Percentiles rank a stretch among this genome's conserved stretches.
Evolutionary conservation across 2,888 invertebrate species (phyloP).

Genomic region (Galerucella nymphaeae): DNA sequence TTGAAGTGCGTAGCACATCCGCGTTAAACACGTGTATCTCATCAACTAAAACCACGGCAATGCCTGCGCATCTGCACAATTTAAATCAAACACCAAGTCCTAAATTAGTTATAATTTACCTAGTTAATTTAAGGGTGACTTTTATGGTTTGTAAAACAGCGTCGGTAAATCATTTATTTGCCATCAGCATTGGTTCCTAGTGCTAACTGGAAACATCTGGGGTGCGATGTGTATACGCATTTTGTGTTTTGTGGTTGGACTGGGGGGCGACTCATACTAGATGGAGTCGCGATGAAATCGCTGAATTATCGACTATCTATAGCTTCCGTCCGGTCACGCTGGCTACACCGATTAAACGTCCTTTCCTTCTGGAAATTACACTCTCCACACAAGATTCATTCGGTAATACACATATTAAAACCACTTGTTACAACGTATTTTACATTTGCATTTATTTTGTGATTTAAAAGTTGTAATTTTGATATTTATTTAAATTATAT

Average conservation of each 20-base stretch:
- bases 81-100: conserved; percentile 46
- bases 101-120: conserved; percentile 52
- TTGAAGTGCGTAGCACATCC: conserved; percentile 19
- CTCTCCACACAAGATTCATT: conserved; percentile 16
- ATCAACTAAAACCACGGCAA: conserved; percentile 50
- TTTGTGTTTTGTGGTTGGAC: conserved; percentile 50
- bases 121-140: conserved; percentile 52
- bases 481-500: no score
- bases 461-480: no score
- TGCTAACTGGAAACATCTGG: conserved; percentile 58
- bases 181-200: conserved; percentile 51
- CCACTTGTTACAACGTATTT: conserved; percentile 6
- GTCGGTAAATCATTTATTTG: conserved; percentile 55
- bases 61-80: conserved; percentile 43
- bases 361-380: conserved; percentile 48
- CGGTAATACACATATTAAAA: conserved; percentile 1
- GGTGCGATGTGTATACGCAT: conserved; percentile 54
- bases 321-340: conserved; percentile 64
- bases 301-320: conserved; percentile 63
- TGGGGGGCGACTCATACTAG: conserved; percentile 13
- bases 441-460: neutral
- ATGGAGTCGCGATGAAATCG: conserved; percentile 50
- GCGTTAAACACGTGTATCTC: conserved; percentile 52
- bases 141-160: conserved; percentile 57
- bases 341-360: conserved; percentile 56